Evolutionary conservation across 1,140 invertebrate genomes (phyloP).

Genomic region (Alviniconcha marisindica): DNA sequence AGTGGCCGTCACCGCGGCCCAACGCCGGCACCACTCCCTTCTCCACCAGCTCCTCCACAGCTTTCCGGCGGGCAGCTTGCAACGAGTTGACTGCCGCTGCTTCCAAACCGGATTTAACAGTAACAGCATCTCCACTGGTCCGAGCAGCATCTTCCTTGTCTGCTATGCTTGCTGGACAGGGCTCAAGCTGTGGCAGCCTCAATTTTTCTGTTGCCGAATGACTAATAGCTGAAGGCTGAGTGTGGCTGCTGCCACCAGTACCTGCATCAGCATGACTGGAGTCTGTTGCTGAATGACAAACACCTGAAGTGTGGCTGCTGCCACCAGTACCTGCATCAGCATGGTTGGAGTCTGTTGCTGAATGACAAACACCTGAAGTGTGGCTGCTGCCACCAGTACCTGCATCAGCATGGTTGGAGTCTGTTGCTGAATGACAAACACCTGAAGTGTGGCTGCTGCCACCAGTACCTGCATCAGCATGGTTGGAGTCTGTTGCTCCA

Average conservation of each 20-base stretch:
- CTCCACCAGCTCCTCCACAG: slow-evolving; percentile 11
- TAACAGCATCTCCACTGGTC: background rate
- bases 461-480: background rate
- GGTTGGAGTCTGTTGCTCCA: background rate
- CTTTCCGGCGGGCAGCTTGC: background rate
- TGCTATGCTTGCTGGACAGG: background rate
- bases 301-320: too few species aligned
- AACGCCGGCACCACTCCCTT: background rate
- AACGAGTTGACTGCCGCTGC: background rate
- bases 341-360: background rate
- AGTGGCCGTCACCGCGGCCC: slow-evolving; percentile 13
- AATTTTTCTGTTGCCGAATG: too few species aligned
- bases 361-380: background rate
- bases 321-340: background rate
- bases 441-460: background rate
- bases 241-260: too few species aligned
- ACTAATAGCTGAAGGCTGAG: too few species aligned
- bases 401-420: background rate
- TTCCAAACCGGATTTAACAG: background rate
- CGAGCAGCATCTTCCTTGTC: background rate
- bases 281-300: too few species aligned
- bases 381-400: background rate
- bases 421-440: too few species aligned
- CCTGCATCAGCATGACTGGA: background rate
- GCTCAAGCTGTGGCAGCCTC: too few species aligned